Percentiles rank a stretch among this genome's conserved stretches.
phyloP scores from a whole-genome alignment of 1,140 invertebrate genomes.

The Macrobrachium nipponense region DNA sequence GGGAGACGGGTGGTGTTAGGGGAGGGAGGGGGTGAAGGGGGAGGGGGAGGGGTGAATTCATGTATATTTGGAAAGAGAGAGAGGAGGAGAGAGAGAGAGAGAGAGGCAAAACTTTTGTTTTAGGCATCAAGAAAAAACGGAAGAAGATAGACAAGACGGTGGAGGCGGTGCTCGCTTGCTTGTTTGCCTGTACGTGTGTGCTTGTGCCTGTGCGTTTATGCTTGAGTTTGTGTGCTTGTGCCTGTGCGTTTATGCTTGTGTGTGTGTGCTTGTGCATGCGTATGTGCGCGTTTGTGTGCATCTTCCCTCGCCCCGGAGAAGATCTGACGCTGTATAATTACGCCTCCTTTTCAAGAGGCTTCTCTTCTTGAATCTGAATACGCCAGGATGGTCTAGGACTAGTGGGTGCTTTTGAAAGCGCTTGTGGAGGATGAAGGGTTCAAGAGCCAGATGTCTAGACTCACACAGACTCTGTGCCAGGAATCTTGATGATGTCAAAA shows the following conservation, averaged over 20 bases:
- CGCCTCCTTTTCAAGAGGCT: too few relatives aligned
- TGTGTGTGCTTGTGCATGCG: conserved; percentile 7
- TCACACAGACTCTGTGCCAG: too few relatives aligned
- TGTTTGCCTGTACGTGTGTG: neutral
- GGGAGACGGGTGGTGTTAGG: neutral
- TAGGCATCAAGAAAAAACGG: too few relatives aligned
- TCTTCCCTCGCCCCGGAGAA: too few relatives aligned
- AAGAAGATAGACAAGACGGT: too few relatives aligned
- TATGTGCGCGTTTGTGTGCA: conserved; percentile 4
- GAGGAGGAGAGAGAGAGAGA: neutral
- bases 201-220: conserved; percentile 9
- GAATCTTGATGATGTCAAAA: too few relatives aligned
- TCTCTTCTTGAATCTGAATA: too few relatives aligned
- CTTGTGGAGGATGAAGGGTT: too few relatives aligned
- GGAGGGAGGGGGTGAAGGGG: neutral
- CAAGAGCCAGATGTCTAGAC: too few relatives aligned
- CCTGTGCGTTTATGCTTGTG: neutral
- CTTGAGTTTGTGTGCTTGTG: neutral
- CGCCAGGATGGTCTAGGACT: too few relatives aligned
- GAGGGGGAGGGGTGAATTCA: neutral
- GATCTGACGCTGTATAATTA: too few relatives aligned
- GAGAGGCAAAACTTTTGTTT: neutral
- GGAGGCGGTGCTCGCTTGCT: neutral
- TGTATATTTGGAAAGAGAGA: neutral
- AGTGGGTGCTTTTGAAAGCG: too few relatives aligned